Base-by-base conservation (phyloP, 2,797 vertebrate species). In the Coregonus sp. region DNA sequence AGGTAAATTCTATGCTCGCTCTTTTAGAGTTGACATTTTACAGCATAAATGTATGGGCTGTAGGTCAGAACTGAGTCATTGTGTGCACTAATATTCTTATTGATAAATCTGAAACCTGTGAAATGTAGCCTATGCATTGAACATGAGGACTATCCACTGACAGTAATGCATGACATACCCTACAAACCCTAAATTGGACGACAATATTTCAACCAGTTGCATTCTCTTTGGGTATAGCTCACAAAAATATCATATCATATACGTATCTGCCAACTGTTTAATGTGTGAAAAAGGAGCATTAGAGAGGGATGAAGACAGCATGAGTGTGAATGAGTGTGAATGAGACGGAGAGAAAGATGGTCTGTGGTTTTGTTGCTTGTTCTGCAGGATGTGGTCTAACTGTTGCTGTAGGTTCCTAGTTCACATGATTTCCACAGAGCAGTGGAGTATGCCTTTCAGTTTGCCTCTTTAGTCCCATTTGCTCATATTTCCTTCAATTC, bases 311-410 rank as follows among this genome's bases (percentile, higher is more conserved):
- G 18, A 37, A 70, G 18, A 70, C 18, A 70, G 35, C n/a, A 18
- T 35, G 20, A 54, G 37, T 76, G 50, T 66, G 72, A 16, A 18
- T 35, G 20, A 54, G 37, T 76, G 50, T 66, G 72, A 16, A 35
- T 73, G 25, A 61, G 78, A 54, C 79, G 40, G 15, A 33, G 66
- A 18, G 11, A 73, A 56, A 61, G 75, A 65, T 33, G 71, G 37
- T 47, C 31, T 4, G 70, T 79, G 85, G 78, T 77, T 86, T 78
- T 75, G 72, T 52, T 76, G 75, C 74, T 85, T 69, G 37, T 29
- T 80, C 65, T 76, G 14, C 71, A 90, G 92, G 92, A 93, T 91
- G 93, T 92, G 94, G 92, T 89, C 33, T 87, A 93, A 93, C 93
- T 85, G 91, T 78, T 77, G 47, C 82, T 77, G 6, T 31, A 14